Base-by-base conservation (phyloP, 2,888 invertebrate genomes). In the Phlogophora meticulosa region DNA sequence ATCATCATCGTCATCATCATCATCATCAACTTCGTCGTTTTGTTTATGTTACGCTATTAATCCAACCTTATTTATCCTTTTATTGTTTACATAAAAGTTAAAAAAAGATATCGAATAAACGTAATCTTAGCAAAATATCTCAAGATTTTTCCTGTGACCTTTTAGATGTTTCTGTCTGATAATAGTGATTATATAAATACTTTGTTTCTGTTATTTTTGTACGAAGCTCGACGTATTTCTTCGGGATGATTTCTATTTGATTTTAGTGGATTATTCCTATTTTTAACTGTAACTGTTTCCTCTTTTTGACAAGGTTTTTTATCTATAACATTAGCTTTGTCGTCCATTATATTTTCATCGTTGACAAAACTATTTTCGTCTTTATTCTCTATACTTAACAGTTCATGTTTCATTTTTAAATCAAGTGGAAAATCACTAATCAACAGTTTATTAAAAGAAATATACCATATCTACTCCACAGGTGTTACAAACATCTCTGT, bases 401-500 rank as follows among this genome's bases (percentile, higher is more conserved):
- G n/a, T n/a, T n/a, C n/a, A n/a, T n/a, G n/a, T n/a, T n/a, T n/a
- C n/a, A n/a, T n/a, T n/a, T n/a, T n/a, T n/a, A n/a, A n/a, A n/a
- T n/a, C n/a, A n/a, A n/a, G n/a, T n/a, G n/a, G n/a, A n/a, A n/a
- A n/a, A n/a, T n/a, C n/a, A n/a, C n/a, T n/a, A n/a, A n/a, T n/a
- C n/a, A 28, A 28, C 5, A 28, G 28, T 28, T 28, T 28, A 28
- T 28, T 28, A 28, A 28, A 28, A 28, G 28, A 28, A 28, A 17
- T n/a, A 20, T 45, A 22, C 46, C 74, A 15, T 45, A 57, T 75
- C 79, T 13, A 66, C 2, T 11, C 1, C 40, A 7, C 22, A 36
- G 20, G 1, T 11, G 11, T 5, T 24, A 55, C 11, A 3, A 1
- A 66, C 43, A 49, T 57, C 40, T 0, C 2, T n/a, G 46, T 7